phyloP scores from a whole-genome alignment of 2,113 vertebrate species.

The Silurus glanis region DNA sequence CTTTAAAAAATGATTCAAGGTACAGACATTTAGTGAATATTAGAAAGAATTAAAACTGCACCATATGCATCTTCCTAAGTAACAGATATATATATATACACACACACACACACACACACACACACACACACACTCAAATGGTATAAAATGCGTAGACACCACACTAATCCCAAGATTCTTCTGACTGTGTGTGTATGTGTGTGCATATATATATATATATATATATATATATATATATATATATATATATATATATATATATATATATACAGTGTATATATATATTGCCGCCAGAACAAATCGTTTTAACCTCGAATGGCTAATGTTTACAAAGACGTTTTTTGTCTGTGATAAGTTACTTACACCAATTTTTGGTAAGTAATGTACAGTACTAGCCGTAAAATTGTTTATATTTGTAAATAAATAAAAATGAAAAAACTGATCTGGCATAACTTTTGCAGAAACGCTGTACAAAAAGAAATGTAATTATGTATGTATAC shows the following conservation, averaged over 20 bases:
- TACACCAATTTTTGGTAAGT: constrained; percentile 50
- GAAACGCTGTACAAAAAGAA: constrained; percentile 52
- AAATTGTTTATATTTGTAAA: constrained; percentile 65
- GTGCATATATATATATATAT: too few species aligned
- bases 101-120: too few species aligned
- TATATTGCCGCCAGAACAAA: constrained; percentile 48
- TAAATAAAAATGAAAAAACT: constrained; percentile 48
- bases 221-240: too few species aligned
- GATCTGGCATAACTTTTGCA: constrained; percentile 49
- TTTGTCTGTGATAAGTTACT: constrained; percentile 53
- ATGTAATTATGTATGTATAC: constrained; percentile 38
- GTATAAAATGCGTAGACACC: not conserved
- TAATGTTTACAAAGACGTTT: constrained; percentile 57
- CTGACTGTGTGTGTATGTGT: too few species aligned
- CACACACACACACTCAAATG: not conserved
- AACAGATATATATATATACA: not conserved
- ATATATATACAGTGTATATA: constrained; percentile 22
- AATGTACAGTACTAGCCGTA: constrained; percentile 65
- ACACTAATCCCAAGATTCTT: not conserved
- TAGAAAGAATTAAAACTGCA: not conserved
- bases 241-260: too few species aligned
- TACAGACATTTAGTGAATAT: not conserved
- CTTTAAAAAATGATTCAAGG: not conserved
- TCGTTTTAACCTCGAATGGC: constrained; percentile 46
- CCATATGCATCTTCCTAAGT: not conserved